Evolutionary conservation across 2,113 vertebrate genomes (phyloP), one percentile per base, ranked within the genome.

Genomic region (Morone saxatilis): DNA sequence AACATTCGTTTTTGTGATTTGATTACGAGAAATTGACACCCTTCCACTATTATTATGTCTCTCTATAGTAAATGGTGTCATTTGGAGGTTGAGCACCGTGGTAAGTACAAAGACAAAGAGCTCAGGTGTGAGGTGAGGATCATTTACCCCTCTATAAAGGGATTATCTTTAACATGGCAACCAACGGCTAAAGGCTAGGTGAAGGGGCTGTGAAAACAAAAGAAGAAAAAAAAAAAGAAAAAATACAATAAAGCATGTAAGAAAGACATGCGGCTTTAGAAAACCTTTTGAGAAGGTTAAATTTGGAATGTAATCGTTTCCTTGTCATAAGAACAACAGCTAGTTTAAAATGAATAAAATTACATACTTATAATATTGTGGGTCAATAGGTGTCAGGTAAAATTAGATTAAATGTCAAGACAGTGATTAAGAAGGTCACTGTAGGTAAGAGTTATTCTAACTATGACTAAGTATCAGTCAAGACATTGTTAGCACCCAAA

Each of bases 21-120:
- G n/a, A 84, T 67, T 36, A 45, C 41, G 20, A 50, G 61, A 63
- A 59, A 65, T 3, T 8, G 25, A 86, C 62, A 84, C 62, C 40
- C 3, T 4, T 25, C 9, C 16, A 36, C 62, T 77, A 51, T 68
- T 57, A 69, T 84, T 59, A 41, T 38, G 51, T 20, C 66, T 50
- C 22, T 53, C 13, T 36, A 41, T 40, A 54, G n/a, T 71, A 63
- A 77, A 71, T 14, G 13, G 20, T 67, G 69, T 78, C 41, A 45
- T 57, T 73, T 14, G 54, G 22, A 14, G n/a, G 48, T 31, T 4
- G 50, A 78, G 70, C 41, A 31, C 5, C 0, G 2, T 19, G 43
- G 38, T 22, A 54, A 74, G 71, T 17, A 56, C 48, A 22, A 4
- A 59, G 56, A 88, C 67, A 84, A 80, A 85, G 71, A 72, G 56